Evolutionary conservation across 1,140 invertebrate genomes (phyloP).

Genomic region (Lineus longissimus): DNA sequence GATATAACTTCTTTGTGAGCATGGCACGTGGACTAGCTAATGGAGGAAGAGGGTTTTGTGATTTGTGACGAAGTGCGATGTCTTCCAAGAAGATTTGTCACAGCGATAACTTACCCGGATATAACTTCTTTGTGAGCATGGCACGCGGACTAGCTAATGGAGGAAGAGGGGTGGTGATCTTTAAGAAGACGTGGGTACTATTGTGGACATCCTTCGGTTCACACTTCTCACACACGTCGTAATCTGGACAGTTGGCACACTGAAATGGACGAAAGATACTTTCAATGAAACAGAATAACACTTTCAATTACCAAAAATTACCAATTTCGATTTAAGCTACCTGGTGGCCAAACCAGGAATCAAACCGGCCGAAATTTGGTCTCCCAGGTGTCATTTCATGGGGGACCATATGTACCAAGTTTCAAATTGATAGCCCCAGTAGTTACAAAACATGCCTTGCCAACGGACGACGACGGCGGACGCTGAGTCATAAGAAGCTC

Average conservation of each 20-base stretch:
- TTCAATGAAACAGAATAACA: no score
- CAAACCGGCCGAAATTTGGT: no score
- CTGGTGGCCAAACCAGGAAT: no score
- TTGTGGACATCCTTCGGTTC: constrained; percentile 4
- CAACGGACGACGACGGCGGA: no score
- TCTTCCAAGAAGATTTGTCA: neutral
- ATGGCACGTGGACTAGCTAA: neutral
- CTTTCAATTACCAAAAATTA: no score
- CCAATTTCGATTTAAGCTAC: no score
- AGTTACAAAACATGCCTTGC: no score
- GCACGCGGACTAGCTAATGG: neutral
- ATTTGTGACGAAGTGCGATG: no score
- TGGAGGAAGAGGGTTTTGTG: neutral
- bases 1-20: neutral
- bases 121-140: neutral
- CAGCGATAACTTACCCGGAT: constrained; percentile 1
- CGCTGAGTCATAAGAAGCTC: neutral
- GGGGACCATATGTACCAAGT: no score
- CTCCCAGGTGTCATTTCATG: no score
- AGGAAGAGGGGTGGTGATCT: constrained; percentile 3
- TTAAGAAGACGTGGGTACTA: constrained; percentile 5
- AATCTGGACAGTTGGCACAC: constrained; percentile 7
- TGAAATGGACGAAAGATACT: neutral
- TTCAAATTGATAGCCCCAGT: no score
- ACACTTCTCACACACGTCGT: constrained; percentile 4